These are phyloP conservation scores for Drosophila willistoni DNA, from an alignment of 1,140 invertebrate genomes.

Conservation along the genomic window DNA sequence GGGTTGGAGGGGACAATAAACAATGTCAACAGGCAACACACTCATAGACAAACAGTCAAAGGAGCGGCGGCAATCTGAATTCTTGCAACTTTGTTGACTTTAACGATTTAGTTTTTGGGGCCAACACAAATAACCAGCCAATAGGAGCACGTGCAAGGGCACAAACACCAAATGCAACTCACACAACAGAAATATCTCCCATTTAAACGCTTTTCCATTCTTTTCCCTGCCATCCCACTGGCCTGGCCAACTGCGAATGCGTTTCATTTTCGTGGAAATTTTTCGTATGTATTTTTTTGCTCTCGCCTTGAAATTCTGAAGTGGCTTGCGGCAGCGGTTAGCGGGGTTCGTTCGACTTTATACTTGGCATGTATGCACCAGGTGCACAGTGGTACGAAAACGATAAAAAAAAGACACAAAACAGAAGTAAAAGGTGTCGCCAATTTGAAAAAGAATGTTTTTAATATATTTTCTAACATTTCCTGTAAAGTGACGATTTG, in stretches of 20 bases:
- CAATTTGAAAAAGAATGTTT: too few relatives aligned
- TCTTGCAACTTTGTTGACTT: constrained; percentile 72
- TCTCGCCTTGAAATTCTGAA: constrained; percentile 10
- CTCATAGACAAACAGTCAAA: constrained; percentile 13
- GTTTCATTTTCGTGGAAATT: constrained; percentile 23
- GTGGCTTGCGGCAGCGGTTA: constrained; percentile 7
- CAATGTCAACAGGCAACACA: constrained; percentile 64
- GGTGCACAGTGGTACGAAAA: constrained; percentile 22
- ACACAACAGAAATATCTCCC: constrained; percentile 47
- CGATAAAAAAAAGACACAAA: background rate
- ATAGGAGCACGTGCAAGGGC: constrained; percentile 14
- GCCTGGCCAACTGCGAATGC: background rate
- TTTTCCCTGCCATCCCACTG: background rate
- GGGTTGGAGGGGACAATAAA: constrained; percentile 7
- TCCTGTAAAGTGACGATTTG: background rate
- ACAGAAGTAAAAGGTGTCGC: too few relatives aligned
- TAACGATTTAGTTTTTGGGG: constrained; percentile 72
- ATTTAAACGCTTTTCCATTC: constrained; percentile 56
- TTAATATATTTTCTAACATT: background rate
- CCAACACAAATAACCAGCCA: constrained; percentile 39
- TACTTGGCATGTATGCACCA: background rate
- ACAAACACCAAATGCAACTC: constrained; percentile 5
- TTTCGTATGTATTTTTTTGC: constrained; percentile 12
- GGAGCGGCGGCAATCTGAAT: background rate
- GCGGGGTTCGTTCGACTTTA: background rate